These are phyloP conservation scores for Spinus olivaceus DNA, from an alignment of 2,797 vertebrate species.

Conservation along the genomic window DNA sequence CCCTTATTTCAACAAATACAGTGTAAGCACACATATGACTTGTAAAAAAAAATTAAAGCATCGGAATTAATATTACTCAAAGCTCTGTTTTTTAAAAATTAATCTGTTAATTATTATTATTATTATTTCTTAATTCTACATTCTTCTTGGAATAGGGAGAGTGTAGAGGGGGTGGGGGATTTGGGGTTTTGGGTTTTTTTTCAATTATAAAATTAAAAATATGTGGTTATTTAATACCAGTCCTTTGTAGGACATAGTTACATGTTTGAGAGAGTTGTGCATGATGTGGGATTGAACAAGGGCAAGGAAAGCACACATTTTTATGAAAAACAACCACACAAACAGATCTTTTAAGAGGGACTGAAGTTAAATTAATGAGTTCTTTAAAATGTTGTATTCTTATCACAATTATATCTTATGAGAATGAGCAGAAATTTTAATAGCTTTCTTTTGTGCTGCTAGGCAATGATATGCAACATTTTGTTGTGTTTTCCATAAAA, in stretches of 20 bases:
- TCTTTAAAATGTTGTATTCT: background rate
- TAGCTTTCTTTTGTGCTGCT: background rate
- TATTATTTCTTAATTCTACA: too few relatives aligned
- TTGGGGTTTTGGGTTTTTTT: fast-evolving
- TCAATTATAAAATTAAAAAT: background rate
- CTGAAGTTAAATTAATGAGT: background rate
- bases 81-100: background rate
- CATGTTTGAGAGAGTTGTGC: background rate
- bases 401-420: background rate
- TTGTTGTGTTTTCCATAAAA: background rate
- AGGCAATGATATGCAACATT: background rate
- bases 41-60: background rate
- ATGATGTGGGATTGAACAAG: background rate
- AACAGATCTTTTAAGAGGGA: background rate
- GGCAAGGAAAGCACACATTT: background rate
- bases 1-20: background rate
- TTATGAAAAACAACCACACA: background rate
- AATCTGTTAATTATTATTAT: background rate
- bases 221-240: background rate
- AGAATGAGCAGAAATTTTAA: background rate
- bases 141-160: background rate
- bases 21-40: background rate
- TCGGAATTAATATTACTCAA: background rate
- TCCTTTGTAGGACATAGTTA: background rate
- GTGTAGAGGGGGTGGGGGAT: background rate